These are phyloP conservation scores for Sycophila sp. DNA, from an alignment of 1,140 invertebrate genomes.

Conservation along the genomic window DNA sequence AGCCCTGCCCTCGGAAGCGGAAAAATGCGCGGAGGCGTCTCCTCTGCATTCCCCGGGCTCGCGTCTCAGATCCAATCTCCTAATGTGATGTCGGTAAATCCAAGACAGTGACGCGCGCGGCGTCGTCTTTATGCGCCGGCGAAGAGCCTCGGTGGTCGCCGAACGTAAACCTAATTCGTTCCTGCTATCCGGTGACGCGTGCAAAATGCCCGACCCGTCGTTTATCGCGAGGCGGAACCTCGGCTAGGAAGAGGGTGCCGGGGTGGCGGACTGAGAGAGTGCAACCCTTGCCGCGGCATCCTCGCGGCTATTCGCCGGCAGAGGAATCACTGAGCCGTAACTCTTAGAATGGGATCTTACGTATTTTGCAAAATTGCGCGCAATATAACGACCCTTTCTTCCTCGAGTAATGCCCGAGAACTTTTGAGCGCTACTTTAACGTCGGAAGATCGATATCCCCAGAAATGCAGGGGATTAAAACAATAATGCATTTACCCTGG, in stretches of 20 bases:
- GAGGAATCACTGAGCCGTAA: background rate
- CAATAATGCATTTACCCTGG: no score
- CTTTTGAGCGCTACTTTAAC: no score
- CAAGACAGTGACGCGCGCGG: background rate
- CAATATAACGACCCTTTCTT: background rate
- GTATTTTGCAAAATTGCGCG: background rate
- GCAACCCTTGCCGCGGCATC: no score
- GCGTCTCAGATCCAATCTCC: background rate
- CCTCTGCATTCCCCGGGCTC: background rate
- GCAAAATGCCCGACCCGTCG: background rate
- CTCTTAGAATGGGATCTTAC: background rate
- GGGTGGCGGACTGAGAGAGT: no score
- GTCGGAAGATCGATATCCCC: no score
- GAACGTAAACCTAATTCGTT: background rate
- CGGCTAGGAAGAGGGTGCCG: no score
- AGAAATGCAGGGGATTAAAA: no score
- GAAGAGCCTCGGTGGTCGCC: background rate
- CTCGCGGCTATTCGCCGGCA: background rate
- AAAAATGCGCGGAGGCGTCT: no score
- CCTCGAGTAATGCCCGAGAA: no score
- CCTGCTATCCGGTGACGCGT: background rate
- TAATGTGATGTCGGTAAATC: background rate
- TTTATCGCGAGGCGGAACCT: background rate
- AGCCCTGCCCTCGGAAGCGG: no score
- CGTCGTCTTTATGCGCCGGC: background rate